A percentile compares a stretch with the other conserved stretches of the same genome.
Evolutionary conservation across 2,113 vertebrate genomes (phyloP).

Genomic region (Cyphomyrus plagiostoma): DNA sequence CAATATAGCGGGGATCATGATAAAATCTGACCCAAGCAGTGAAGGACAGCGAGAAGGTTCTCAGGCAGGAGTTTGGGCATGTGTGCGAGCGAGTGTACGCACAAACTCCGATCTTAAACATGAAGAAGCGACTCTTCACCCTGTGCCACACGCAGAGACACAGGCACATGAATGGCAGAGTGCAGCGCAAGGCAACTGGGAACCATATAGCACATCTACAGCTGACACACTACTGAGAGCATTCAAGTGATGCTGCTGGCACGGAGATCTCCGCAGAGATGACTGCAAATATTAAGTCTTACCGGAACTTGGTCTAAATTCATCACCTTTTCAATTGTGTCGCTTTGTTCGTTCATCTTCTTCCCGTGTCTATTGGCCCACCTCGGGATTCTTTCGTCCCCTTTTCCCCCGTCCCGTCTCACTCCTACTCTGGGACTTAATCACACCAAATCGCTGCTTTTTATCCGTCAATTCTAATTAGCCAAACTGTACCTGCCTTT

Average conservation of each 20-base stretch:
- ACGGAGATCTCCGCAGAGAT: neutral
- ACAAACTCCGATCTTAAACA: neutral
- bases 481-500: slow-evolving; percentile 45
- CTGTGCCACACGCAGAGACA: neutral
- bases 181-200: neutral
- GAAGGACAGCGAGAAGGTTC: slow-evolving; percentile 50
- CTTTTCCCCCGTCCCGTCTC: slow-evolving; percentile 33
- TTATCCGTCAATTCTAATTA: slow-evolving; percentile 34
- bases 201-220: neutral
- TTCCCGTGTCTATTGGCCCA: slow-evolving; percentile 18
- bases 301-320: slow-evolving; percentile 66
- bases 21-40: slow-evolving; percentile 58
- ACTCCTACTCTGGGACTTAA: slow-evolving; percentile 12
- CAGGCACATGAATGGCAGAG: neutral
- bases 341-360: slow-evolving; percentile 58
- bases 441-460: slow-evolving; percentile 43
- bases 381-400: slow-evolving; percentile 16
- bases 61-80: neutral
- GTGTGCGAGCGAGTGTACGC: slow-evolving; percentile 5
- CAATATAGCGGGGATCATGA: slow-evolving; percentile 54
- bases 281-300: slow-evolving; percentile 32
- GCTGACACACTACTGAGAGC: neutral
- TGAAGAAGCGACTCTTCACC: neutral
- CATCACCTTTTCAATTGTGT: slow-evolving; percentile 60
- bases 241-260: neutral